Percentiles rank a stretch among this genome's conserved stretches.
Conservation (phyloP, 2,113 vertebrate species). For the Cercopithecus mona region DNA sequence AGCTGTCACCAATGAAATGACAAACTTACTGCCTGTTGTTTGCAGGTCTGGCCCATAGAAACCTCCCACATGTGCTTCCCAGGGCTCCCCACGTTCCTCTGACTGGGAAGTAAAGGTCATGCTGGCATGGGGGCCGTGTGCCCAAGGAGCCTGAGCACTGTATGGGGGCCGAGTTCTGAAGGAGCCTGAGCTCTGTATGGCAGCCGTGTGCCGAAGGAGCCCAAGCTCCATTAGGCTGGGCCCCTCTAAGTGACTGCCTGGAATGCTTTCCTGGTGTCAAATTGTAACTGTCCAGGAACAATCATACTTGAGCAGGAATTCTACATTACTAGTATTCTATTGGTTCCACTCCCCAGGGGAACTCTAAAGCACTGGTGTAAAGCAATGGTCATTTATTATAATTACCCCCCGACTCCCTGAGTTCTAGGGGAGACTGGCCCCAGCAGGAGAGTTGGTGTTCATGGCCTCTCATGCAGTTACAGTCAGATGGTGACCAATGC, state of each 20-base stretch:
- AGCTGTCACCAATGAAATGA: background rate
- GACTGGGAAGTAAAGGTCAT: background rate
- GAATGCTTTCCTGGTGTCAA: background rate
- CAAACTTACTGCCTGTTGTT: background rate
- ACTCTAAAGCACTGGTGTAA: background rate
- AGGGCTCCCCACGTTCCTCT: background rate
- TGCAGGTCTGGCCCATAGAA: too few relatives aligned
- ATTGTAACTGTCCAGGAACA: background rate
- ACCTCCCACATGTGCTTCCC: background rate
- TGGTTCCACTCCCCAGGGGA: too few relatives aligned
- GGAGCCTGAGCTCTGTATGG: background rate
- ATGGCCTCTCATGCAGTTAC: background rate
- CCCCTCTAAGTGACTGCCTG: too few relatives aligned
- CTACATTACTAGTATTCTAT: too few relatives aligned
- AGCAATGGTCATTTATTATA: accelerated
- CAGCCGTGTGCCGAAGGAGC: accelerated
- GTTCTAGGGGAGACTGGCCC: background rate
- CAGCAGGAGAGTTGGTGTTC: too few relatives aligned
- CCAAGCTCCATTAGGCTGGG: background rate
- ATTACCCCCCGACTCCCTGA: background rate
- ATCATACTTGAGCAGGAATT: background rate
- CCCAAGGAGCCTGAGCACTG: background rate
- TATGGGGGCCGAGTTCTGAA: accelerated
- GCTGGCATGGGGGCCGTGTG: accelerated
- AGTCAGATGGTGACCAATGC: background rate